These are phyloP conservation scores for Crossaster papposus DNA, from an alignment of 53 echinoderm and acorn worm species.

Conservation along the genomic window DNA sequence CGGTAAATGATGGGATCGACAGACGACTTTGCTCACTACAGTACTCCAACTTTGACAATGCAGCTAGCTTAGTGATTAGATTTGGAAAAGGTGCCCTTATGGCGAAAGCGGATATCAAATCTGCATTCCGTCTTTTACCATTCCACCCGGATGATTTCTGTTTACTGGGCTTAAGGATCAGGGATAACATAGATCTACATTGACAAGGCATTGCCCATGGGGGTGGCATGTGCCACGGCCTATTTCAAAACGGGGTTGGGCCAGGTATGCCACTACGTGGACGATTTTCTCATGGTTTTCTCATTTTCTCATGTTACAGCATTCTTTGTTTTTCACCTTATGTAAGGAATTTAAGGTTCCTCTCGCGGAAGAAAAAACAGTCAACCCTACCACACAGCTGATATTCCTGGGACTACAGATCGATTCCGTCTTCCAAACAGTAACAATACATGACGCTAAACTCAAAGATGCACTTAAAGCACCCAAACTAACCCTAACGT, in stretches of 20 bases:
- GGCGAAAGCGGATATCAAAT: neutral
- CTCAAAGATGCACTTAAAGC: neutral
- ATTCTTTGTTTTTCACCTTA: neutral
- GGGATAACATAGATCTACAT: slow-evolving; percentile 7
- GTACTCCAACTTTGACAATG: slow-evolving; percentile 45
- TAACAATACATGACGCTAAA: slow-evolving; percentile 27
- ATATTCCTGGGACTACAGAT: slow-evolving; percentile 42
- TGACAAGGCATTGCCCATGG: slow-evolving; percentile 55
- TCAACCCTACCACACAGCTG: slow-evolving; percentile 30
- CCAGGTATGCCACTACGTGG: no score
- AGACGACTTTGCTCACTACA: slow-evolving; percentile 22
- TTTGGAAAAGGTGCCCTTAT: neutral
- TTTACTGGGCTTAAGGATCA: slow-evolving; percentile 31
- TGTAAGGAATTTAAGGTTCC: slow-evolving; percentile 48
- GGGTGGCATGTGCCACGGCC: slow-evolving; percentile 50
- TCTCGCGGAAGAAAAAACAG: slow-evolving; percentile 55
- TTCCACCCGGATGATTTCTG: slow-evolving; percentile 51
- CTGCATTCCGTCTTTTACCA: slow-evolving; percentile 45
- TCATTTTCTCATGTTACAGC: slow-evolving; percentile 12
- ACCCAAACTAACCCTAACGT: slow-evolving; percentile 14
- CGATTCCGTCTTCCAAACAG: slow-evolving; percentile 14
- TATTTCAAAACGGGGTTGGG: no score
- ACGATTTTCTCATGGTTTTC: no score
- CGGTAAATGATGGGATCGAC: slow-evolving; percentile 60
- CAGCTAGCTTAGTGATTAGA: slow-evolving; percentile 9